Evolutionary conservation across 2,888 invertebrate species (phyloP).

Genomic region (Pandemis cinnamomeana): DNA sequence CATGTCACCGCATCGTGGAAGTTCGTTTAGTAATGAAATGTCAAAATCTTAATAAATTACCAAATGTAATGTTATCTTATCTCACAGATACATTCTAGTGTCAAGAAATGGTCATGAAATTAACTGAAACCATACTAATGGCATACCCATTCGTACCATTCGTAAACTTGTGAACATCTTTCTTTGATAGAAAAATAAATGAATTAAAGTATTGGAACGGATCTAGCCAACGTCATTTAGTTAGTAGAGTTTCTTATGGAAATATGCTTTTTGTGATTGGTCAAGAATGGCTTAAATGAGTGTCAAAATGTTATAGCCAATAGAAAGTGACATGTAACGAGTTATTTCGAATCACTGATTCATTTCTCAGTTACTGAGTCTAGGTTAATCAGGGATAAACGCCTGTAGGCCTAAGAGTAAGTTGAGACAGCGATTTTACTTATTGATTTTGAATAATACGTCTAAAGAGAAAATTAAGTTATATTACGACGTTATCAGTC

Average conservation of each 20-base stretch:
- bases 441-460: slow-evolving; percentile 42
- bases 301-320: slow-evolving; percentile 14
- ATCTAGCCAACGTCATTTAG: slow-evolving; percentile 3
- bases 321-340: not conserved
- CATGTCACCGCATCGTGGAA: slow-evolving; percentile 36
- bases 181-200: not conserved
- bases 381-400: slow-evolving; percentile 18
- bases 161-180: too few species aligned
- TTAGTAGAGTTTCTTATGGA: not conserved
- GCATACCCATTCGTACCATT: too few species aligned
- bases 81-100: not conserved
- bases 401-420: slow-evolving; percentile 14
- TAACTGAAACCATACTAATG: too few species aligned
- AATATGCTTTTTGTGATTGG: slow-evolving; percentile 2
- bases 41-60: too few species aligned
- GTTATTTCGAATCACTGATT: not conserved
- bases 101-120: not conserved
- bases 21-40: slow-evolving; percentile 34
- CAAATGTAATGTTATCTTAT: not conserved
- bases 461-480: slow-evolving; percentile 29
- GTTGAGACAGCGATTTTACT: slow-evolving; percentile 40
- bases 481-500: slow-evolving; percentile 11
- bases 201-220: not conserved
- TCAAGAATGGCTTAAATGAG: not conserved
- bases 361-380: not conserved